Evolutionary conservation across 2,113 vertebrate species (phyloP), one percentile per base, ranked within the genome.

Genomic region (Anarhynchus alexandrinus): DNA sequence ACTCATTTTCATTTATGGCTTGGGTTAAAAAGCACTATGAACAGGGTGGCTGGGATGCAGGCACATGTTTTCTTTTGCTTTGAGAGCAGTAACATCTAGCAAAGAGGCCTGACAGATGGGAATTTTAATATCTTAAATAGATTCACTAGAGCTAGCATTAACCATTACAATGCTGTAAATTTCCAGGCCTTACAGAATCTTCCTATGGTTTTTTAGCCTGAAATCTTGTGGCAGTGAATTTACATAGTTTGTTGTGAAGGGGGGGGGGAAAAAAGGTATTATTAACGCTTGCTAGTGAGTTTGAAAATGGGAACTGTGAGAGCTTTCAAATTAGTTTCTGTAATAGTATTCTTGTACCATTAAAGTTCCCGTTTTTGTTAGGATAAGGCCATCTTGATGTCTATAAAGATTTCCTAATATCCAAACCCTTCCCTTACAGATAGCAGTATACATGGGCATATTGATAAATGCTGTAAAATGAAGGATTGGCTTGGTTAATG

Each of bases 111-210:
- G 74, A 88, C 72, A 89, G 69, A 86, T 94, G 65, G 49, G 54
- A 91, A 85, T 93, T 91, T 67, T 91, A 80, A 27, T 82, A 54
- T 94, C 81, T 76, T 86, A 72, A 94, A 71, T 65, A 93, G 90
- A 76, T 90, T 86, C 21, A 49, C 30, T 36, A 78, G 23, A 52
- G 25, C 76, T 88, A 62, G 32, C 23, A 20, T 74, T 95, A 90
- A 89, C 65, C 18, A 23, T 93, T 93, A 34, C 7, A 65, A 1
- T 55, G 16, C 54, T 92, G 59, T 82, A 61, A 16, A 64, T 76
- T 72, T 93, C 34, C 36, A 71, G 47, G 34, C 64, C 23, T 66
- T 54, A 32, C 26, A 51, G 19, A 42, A 45, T 49, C 32, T 80
- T 69, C 8, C 19, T 62, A 0, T 43, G 2, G 0, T n/a, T 85